Conservation (phyloP, 2,888 invertebrate species). For the Ormyrus thymus region DNA sequence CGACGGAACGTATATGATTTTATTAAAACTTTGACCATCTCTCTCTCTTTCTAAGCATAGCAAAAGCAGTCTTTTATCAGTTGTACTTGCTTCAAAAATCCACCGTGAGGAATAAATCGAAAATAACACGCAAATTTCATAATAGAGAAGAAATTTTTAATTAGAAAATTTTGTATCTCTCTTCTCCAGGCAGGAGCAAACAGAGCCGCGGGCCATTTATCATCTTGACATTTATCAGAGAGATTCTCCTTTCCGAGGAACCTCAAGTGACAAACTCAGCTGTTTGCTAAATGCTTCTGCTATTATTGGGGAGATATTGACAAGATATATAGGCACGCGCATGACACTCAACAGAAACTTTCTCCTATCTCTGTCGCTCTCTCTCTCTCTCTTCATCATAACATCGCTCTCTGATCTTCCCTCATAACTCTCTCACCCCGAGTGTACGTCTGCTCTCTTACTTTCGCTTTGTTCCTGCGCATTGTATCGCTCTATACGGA, state of each 20-base stretch:
- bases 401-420: constrained; percentile 22
- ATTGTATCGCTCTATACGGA: no score
- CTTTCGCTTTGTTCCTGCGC: background rate
- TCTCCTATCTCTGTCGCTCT: constrained; percentile 21
- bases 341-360: background rate
- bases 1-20: no score
- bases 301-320: constrained; percentile 53
- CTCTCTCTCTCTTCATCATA: constrained; percentile 26
- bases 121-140: no score
- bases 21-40: no score
- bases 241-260: constrained; percentile 16
- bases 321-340: constrained; percentile 30
- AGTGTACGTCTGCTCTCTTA: no score
- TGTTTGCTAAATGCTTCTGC: constrained; percentile 54
- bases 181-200: background rate
- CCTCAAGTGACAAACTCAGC: constrained; percentile 45
- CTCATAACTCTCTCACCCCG: constrained; percentile 31
- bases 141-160: constrained; percentile 15
- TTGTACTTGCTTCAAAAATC: no score
- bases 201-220: constrained; percentile 30
- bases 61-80: no score
- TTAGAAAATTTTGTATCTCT: constrained; percentile 29
- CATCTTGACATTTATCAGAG: constrained; percentile 53
- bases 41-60: no score
- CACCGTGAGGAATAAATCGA: no score